Evolutionary conservation across 2,113 vertebrate genomes (phyloP).

Genomic region (Phycodurus eques): DNA sequence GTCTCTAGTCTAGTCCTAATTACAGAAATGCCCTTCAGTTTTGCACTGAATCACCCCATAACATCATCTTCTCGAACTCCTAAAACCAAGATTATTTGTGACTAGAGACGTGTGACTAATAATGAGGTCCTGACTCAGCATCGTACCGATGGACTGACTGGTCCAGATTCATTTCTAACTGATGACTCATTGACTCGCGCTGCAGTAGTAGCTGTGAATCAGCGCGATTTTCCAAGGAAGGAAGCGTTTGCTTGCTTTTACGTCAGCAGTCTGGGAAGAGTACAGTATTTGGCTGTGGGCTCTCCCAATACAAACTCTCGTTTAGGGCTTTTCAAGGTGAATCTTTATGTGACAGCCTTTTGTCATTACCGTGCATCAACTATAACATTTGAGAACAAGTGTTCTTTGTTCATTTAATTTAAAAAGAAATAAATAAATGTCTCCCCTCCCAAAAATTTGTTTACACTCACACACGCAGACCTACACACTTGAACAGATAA

Average conservation of each 20-base stretch:
- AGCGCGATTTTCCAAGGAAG: constrained; percentile 1
- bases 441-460: constrained; percentile 11
- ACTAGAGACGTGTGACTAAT: neutral
- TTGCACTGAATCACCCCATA: neutral
- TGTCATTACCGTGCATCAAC: neutral
- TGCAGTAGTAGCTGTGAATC: constrained; percentile 25
- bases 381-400: neutral
- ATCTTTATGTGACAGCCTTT: neutral
- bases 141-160: neutral
- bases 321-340: constrained; percentile 2
- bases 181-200: neutral
- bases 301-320: constrained; percentile 6
- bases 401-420: neutral
- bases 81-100: neutral
- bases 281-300: neutral
- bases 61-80: too few species aligned
- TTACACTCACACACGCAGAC: constrained; percentile 52
- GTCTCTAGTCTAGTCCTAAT: too few species aligned
- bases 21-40: neutral
- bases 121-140: neutral
- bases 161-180: constrained; percentile 13
- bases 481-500: constrained; percentile 67
- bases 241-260: constrained; percentile 8
- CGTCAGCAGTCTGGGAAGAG: neutral
- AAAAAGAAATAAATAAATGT: neutral